A percentile compares a stretch with the other conserved stretches of the same genome.
Conservation (phyloP, 2,113 vertebrate genomes). For the Oenanthe oenanthe region DNA sequence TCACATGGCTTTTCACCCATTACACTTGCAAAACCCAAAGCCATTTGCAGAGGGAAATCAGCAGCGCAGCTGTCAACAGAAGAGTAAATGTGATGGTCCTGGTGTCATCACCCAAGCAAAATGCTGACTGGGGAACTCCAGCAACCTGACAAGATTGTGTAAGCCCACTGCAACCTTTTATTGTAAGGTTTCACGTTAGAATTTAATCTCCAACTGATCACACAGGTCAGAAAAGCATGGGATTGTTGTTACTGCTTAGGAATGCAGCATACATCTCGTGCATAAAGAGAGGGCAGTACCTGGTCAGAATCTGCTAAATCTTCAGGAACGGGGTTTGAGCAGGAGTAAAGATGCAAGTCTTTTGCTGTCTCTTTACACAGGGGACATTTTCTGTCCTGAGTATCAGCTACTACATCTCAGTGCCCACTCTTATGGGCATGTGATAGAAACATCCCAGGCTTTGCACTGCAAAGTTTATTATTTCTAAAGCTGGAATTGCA, state of each 20-base stretch:
- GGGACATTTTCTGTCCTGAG: neutral
- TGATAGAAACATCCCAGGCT: neutral
- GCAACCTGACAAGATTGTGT: neutral
- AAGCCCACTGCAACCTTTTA: neutral
- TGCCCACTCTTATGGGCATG: neutral
- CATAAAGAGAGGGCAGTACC: neutral
- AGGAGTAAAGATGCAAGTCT: neutral
- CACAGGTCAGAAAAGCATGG: neutral
- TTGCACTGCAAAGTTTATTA: neutral
- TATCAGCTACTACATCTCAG: neutral
- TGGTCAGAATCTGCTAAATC: neutral
- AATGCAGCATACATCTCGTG: neutral
- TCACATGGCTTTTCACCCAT: neutral
- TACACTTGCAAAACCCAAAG: neutral
- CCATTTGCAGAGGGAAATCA: neutral
- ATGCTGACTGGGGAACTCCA: slow-evolving; percentile 6
- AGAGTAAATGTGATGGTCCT: neutral
- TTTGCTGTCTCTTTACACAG: neutral
- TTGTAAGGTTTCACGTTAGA: neutral
- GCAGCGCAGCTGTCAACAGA: slow-evolving; percentile 10
- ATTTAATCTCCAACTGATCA: neutral
- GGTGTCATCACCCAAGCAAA: neutral
- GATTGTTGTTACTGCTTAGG: neutral
- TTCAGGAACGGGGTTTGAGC: neutral
- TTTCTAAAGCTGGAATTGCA: neutral